Evolutionary conservation across 2,888 invertebrate species (phyloP).

Genomic region (Tanypteryx hageni): DNA sequence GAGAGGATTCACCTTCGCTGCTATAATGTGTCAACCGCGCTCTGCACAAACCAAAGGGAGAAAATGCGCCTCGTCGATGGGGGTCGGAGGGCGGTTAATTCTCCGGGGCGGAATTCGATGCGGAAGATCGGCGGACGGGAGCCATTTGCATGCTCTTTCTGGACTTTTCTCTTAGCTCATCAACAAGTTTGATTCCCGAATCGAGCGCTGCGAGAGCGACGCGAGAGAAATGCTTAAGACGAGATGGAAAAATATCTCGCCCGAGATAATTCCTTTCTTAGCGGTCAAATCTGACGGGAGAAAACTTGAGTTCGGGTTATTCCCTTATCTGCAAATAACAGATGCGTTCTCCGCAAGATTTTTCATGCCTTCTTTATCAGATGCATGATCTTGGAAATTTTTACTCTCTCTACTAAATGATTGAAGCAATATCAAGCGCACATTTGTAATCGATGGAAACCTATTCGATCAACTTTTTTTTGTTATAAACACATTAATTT

Average conservation of each 20-base stretch:
- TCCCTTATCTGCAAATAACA: too few species aligned
- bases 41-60: not conserved
- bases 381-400: too few species aligned
- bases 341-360: too few species aligned
- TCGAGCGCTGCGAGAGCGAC: not conserved
- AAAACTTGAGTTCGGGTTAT: not conserved
- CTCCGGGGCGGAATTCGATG: not conserved
- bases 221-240: not conserved
- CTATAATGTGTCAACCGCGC: not conserved
- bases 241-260: not conserved
- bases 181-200: not conserved
- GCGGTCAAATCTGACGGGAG: not conserved
- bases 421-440: too few species aligned
- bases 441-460: too few species aligned
- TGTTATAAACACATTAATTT: too few species aligned
- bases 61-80: not conserved
- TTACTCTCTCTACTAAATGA: too few species aligned
- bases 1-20: not conserved
- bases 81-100: not conserved
- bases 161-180: not conserved
- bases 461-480: too few species aligned
- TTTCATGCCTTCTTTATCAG: too few species aligned
- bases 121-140: not conserved
- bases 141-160: not conserved
- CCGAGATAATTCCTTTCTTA: not conserved